Evolutionary conservation across 2,113 vertebrate genomes (phyloP), one percentile per base, ranked within the genome.

Genomic region (Peromyscus californicus): DNA sequence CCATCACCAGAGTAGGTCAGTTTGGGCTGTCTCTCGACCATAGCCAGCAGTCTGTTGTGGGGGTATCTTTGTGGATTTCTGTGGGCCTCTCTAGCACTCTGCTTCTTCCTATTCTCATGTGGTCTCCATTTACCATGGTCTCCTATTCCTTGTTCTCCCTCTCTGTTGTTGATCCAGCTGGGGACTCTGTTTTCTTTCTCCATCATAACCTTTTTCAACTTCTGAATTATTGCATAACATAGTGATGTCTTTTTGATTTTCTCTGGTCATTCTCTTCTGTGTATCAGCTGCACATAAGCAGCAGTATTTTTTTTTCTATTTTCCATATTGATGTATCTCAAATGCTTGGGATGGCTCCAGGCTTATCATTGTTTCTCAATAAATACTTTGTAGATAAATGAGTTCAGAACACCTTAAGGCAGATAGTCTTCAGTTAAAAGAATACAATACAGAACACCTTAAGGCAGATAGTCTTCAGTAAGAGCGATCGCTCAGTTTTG

Each of bases 321-420:
- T 91, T 96, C 3, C 24, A 63, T 13, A 19, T 2, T 9, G 3
- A 59, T 36, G 2, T 42, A n/a, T 54, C 75, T 39, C 31, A 94
- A 95, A 59, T 88, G 7, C n/a, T 42, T 90, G 79, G 17, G 89
- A 33, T 92, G 69, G 42, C 13, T 69, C 24, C 63, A 75, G 39
- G 48, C 1, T 48, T 42, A 6, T 74, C 72, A 51, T 59, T 91
- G 33, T 16, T 80, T 1, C 11, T 92, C 42, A 94, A 51, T n/a
- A 92, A 93, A 84, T 87, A 69, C 78, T 91, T 87, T 26, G 36
- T 26, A 42, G 54, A 89, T 59, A 42, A 76, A n/a, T 48, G 36
- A 95, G 54, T 75, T 39, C 5, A 59, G n/a, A 36, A 48, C 13
- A n/a, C 75, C 8, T 69, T 70, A 94, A 87, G 29, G 17, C 51